Evolutionary conservation across 2,888 invertebrate genomes (phyloP).

Genomic region (Ecdyonurus torrentis): DNA sequence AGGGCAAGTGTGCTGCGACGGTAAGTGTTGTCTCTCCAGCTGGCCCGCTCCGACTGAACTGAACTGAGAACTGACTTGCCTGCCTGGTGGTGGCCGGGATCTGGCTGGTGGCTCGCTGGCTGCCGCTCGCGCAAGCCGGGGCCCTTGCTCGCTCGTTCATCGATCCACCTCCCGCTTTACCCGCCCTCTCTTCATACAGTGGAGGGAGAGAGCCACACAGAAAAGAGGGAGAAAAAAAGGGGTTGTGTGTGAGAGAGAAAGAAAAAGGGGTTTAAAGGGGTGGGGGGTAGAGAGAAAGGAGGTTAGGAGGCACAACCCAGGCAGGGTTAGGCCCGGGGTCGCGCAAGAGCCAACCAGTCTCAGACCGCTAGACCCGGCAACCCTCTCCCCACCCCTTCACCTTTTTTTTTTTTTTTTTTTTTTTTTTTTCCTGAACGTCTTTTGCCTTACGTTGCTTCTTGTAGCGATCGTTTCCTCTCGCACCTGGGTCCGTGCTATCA

Average conservation of each 20-base stretch:
- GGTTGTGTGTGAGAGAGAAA: background rate
- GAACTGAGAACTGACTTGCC: no score
- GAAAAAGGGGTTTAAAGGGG: background rate
- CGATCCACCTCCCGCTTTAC: conserved; percentile 1
- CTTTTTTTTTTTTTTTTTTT: background rate
- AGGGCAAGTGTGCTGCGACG: background rate
- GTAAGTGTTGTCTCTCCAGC: background rate
- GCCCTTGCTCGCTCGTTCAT: background rate
- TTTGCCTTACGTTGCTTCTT: background rate
- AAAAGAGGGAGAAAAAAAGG: background rate
- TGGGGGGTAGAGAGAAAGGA: background rate
- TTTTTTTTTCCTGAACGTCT: background rate
- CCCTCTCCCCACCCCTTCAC: background rate
- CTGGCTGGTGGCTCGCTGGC: background rate
- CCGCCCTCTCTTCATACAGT: background rate
- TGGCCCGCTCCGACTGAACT: conserved; percentile 1
- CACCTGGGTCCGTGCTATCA: no score
- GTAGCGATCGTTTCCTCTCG: background rate
- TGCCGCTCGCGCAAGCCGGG: background rate
- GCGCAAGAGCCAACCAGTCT: background rate
- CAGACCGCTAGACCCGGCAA: background rate
- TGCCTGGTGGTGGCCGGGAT: background rate
- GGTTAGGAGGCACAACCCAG: background rate
- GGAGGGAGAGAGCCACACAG: background rate
- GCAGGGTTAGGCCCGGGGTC: background rate